Conservation (phyloP, 1,140 invertebrate genomes). For the Platorchestia sp. region DNA sequence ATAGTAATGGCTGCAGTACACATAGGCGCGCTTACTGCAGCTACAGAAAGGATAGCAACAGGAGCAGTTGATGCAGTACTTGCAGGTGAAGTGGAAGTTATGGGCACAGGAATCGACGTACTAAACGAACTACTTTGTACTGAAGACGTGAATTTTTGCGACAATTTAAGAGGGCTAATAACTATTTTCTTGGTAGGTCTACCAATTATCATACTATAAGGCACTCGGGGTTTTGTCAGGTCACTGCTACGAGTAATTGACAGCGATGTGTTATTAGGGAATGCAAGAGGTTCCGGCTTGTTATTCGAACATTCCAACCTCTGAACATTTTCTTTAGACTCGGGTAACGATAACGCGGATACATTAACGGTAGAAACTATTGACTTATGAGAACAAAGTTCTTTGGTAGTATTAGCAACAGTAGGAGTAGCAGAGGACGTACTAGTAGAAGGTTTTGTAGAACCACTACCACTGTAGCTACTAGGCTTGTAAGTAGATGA, state of each 20-base stretch:
- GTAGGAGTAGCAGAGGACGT: background rate
- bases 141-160: background rate
- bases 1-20: background rate
- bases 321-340: constrained; percentile 44
- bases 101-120: background rate
- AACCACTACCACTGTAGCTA: background rate
- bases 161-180: background rate
- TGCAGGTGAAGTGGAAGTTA: background rate
- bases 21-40: background rate
- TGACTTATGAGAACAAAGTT: background rate
- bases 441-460: background rate
- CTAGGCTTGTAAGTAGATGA: background rate
- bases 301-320: background rate
- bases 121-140: constrained; percentile 9
- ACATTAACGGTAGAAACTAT: constrained; percentile 16
- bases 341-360: constrained; percentile 24
- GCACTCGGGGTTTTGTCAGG: constrained; percentile 26
- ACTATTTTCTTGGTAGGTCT: constrained; percentile 2
- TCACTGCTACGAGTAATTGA: background rate
- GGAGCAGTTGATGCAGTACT: background rate
- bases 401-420: constrained; percentile 18
- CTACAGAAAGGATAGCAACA: background rate
- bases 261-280: background rate
- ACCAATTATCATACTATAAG: constrained; percentile 29
- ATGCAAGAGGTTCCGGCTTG: background rate